phyloP scores from a whole-genome alignment of 2,888 invertebrate genomes.

The Aphidius colemani region DNA sequence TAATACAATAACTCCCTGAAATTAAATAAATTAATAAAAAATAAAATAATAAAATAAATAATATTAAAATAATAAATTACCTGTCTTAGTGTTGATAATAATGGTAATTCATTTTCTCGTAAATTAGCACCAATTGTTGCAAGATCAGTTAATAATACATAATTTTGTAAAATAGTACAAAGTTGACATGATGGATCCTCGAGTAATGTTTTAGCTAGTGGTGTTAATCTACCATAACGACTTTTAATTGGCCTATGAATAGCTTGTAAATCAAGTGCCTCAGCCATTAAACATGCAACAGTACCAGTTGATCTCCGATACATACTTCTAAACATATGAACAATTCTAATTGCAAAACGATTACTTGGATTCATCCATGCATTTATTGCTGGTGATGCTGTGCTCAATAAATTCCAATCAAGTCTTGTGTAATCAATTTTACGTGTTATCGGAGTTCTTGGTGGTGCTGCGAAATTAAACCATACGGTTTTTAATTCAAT shows the following conservation, averaged over 20 bases:
- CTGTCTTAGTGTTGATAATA: slow-evolving; percentile 85
- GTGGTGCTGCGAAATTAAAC: slow-evolving; percentile 98
- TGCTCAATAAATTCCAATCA: slow-evolving; percentile 95
- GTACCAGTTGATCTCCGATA: slow-evolving; percentile 83
- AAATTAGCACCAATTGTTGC: slow-evolving; percentile 82
- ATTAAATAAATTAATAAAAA: slow-evolving; percentile 23
- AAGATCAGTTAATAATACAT: slow-evolving; percentile 78
- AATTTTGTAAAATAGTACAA: slow-evolving; percentile 84
- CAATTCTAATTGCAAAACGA: slow-evolving; percentile 82
- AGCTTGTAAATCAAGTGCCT: slow-evolving; percentile 85
- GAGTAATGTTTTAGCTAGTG: slow-evolving; percentile 86
- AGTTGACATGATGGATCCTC: slow-evolving; percentile 96
- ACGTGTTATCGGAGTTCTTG: slow-evolving; percentile 88
- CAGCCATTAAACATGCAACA: slow-evolving; percentile 94
- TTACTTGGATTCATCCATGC: slow-evolving; percentile 98
- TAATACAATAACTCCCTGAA: slow-evolving; percentile 90
- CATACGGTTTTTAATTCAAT: slow-evolving; percentile 89
- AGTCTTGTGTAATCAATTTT: slow-evolving; percentile 93
- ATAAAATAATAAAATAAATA: neutral
- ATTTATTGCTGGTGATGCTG: slow-evolving; percentile 94
- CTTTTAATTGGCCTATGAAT: slow-evolving; percentile 84
- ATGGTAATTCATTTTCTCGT: slow-evolving; percentile 81
- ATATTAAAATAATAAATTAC: slow-evolving; percentile 57
- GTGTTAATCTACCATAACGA: slow-evolving; percentile 86
- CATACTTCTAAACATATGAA: slow-evolving; percentile 79